These are phyloP conservation scores for Heliothis peltigera DNA, from an alignment of 2,888 invertebrate species.

Conservation along the genomic window DNA sequence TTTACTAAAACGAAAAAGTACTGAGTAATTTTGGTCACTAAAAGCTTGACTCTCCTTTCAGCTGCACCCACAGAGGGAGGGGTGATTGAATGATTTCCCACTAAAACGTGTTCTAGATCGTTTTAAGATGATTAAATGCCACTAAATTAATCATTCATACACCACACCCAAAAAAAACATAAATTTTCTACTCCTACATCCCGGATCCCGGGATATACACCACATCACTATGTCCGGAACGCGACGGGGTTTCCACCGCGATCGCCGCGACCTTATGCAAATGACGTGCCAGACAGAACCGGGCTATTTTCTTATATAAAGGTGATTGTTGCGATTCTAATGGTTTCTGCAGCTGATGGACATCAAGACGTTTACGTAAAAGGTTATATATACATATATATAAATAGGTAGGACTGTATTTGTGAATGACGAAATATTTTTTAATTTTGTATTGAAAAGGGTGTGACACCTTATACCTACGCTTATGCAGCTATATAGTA, in stretches of 20 bases:
- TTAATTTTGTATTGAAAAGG: too few relatives aligned
- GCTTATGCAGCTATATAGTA: too few relatives aligned
- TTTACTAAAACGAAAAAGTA: too few relatives aligned
- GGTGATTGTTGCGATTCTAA: slow-evolving; percentile 69
- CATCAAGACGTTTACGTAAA: slow-evolving; percentile 56
- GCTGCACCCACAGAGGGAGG: too few relatives aligned
- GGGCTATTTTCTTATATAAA: slow-evolving; percentile 64
- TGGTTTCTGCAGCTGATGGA: slow-evolving; percentile 60
- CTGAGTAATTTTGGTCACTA: too few relatives aligned
- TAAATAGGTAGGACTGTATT: slow-evolving; percentile 6
- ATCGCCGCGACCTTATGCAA: slow-evolving; percentile 64
- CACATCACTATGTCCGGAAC: slow-evolving; percentile 53
- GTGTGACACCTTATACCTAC: too few relatives aligned
- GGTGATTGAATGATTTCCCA: too few relatives aligned
- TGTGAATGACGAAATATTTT: slow-evolving; percentile 35
- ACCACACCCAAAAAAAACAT: slow-evolving; percentile 21
- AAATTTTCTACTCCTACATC: slow-evolving; percentile 25
- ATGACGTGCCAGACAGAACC: slow-evolving; percentile 63
- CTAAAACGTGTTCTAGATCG: too few relatives aligned
- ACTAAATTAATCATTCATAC: too few relatives aligned
- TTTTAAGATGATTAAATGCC: too few relatives aligned
- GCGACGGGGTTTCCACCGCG: slow-evolving; percentile 60
- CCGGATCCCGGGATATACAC: slow-evolving; percentile 21
- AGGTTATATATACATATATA: slow-evolving; percentile 50
- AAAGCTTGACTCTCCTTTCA: too few relatives aligned